Evolutionary conservation across 2,113 vertebrate species (phyloP).

Genomic region (Mystacornis crossleyi): DNA sequence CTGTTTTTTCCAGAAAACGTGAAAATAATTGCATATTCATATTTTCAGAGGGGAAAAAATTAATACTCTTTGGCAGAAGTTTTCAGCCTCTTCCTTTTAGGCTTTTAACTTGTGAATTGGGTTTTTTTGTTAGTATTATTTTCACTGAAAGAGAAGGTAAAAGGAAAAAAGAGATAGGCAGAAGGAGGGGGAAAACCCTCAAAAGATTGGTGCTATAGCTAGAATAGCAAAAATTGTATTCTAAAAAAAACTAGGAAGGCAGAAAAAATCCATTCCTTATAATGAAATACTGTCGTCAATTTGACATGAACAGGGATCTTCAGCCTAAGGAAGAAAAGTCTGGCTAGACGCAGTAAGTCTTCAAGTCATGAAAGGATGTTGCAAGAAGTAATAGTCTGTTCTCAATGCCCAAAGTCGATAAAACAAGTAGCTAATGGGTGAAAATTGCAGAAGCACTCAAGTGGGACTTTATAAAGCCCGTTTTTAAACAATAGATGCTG

Average conservation of each 20-base stretch:
- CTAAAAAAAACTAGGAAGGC: not conserved
- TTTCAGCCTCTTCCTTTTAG: not conserved
- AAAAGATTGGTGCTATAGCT: not conserved
- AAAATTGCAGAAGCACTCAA: not conserved
- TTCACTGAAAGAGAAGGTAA: not conserved
- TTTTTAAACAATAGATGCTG: accelerated
- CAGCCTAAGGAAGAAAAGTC: not conserved
- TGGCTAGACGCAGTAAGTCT: not conserved
- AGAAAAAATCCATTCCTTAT: not conserved
- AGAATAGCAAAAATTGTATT: not conserved
- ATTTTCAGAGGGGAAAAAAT: not conserved
- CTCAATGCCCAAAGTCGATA: not conserved
- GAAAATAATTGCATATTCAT: not conserved
- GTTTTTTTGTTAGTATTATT: not conserved
- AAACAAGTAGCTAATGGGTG: not conserved
- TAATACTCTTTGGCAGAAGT: not conserved
- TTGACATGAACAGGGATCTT: not conserved
- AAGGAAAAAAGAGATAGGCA: not conserved
- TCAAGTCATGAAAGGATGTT: not conserved
- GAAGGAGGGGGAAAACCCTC: not conserved
- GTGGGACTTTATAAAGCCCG: not conserved
- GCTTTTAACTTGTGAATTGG: not conserved
- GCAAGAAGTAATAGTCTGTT: not conserved
- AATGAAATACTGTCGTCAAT: not conserved
- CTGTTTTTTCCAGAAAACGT: not conserved